Percentiles rank a stretch among this genome's conserved stretches.
These are phyloP conservation scores for Drosophila fulvimacula DNA, from an alignment of 2,888 invertebrate genomes.

Conservation along the genomic window DNA sequence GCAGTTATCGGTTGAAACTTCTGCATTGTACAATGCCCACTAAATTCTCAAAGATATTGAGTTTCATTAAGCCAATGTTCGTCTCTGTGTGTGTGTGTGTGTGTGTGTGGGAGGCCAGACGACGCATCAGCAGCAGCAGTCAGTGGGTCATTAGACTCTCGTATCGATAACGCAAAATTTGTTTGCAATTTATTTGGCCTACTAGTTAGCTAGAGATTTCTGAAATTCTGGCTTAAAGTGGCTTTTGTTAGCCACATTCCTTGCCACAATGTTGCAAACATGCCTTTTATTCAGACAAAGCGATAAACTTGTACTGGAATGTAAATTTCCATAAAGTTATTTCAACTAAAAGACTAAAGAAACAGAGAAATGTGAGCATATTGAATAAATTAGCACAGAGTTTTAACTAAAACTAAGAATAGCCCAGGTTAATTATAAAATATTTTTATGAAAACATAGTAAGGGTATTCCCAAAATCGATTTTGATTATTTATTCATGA, in stretches of 20 bases:
- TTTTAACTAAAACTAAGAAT: neutral
- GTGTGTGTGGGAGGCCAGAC: slow-evolving; percentile 7
- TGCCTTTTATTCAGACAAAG: slow-evolving; percentile 20
- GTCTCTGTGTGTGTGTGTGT: neutral
- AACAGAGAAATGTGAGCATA: neutral
- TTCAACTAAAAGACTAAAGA: slow-evolving; percentile 5
- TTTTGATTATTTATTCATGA: neutral
- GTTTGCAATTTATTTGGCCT: slow-evolving; percentile 60
- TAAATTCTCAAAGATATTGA: slow-evolving; percentile 71
- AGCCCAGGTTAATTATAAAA: neutral
- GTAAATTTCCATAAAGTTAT: slow-evolving; percentile 32
- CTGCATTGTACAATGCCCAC: slow-evolving; percentile 40
- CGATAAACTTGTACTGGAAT: slow-evolving; percentile 23
- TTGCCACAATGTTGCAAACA: slow-evolving; percentile 18
- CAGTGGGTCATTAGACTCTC: slow-evolving; percentile 69
- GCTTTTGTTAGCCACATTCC: slow-evolving; percentile 45
- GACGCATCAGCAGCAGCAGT: slow-evolving; percentile 44
- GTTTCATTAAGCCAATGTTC: slow-evolving; percentile 69
- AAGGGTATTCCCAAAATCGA: neutral
- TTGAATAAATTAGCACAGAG: neutral
- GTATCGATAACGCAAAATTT: slow-evolving; percentile 63
- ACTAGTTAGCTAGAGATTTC: slow-evolving; percentile 37
- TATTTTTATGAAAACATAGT: neutral
- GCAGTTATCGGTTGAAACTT: slow-evolving; percentile 34
- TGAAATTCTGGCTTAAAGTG: slow-evolving; percentile 38